These are phyloP conservation scores for Galeopterus variegatus DNA, from an alignment of 2,113 vertebrate genomes.

Conservation along the genomic window DNA sequence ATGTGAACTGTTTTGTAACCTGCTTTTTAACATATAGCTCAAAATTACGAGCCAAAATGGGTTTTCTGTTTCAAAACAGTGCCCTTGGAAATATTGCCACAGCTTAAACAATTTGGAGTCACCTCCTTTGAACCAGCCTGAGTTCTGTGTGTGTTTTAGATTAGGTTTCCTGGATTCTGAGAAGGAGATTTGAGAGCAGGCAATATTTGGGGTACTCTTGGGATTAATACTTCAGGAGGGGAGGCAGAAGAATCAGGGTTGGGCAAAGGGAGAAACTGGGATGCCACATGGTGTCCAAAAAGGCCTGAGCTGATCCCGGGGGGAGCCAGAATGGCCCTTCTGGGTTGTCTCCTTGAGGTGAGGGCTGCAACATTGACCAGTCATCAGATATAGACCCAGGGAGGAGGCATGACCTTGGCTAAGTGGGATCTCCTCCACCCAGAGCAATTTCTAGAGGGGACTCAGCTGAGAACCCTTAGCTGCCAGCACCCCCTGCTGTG, in stretches of 20 bases:
- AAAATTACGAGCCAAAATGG: constrained; percentile 1
- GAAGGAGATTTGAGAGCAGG: background rate
- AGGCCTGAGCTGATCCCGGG: no score
- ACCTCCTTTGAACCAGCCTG: background rate
- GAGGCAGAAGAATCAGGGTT: background rate
- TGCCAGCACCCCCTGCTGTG: background rate
- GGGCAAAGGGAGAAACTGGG: background rate
- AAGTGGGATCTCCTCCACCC: background rate
- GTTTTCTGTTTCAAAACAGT: background rate
- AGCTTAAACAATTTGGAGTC: background rate
- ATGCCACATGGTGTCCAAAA: background rate
- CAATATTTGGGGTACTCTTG: background rate
- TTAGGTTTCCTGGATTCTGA: background rate
- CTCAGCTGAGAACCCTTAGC: background rate
- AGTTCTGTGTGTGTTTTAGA: background rate
- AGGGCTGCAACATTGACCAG: background rate
- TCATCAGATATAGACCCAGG: background rate
- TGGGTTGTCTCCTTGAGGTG: background rate
- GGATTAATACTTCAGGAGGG: background rate
- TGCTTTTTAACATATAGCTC: background rate
- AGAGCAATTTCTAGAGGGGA: background rate
- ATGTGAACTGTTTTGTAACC: background rate
- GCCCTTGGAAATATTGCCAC: background rate
- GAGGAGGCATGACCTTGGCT: background rate
- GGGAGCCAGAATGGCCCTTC: no score